phyloP scores from a whole-genome alignment of 1,140 invertebrate genomes.

The Lanistes nyassanus region DNA sequence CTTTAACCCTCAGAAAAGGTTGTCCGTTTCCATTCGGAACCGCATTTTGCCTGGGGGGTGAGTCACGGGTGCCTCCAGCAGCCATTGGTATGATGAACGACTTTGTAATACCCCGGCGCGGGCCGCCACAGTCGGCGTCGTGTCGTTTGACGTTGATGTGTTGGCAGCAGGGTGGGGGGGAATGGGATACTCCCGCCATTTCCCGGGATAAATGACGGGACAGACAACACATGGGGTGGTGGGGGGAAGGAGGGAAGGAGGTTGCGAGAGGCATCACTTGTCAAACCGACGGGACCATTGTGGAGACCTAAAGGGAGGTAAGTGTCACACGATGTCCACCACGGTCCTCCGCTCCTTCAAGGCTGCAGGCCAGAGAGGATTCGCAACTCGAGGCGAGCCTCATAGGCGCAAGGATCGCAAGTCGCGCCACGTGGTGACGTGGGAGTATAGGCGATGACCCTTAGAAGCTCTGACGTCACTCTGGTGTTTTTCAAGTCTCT shows the following conservation, averaged over 20 bases:
- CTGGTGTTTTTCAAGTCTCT: too few species aligned
- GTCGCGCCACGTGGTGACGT: too few species aligned
- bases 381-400: too few species aligned
- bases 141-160: conserved; percentile 26
- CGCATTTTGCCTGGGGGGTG: conserved; percentile 18
- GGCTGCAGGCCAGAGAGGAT: too few species aligned
- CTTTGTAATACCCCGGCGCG: conserved; percentile 10
- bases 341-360: too few species aligned
- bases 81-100: conserved; percentile 20
- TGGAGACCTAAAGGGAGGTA: too few species aligned
- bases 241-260: neutral
- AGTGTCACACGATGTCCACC: too few species aligned
- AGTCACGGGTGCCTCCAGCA: conserved; percentile 7
- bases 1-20: conserved; percentile 25
- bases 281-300: too few species aligned
- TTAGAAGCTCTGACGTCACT: too few species aligned
- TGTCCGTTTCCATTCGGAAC: conserved; percentile 25
- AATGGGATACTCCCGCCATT: neutral
- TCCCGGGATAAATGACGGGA: neutral
- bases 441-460: too few species aligned
- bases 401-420: too few species aligned
- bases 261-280: neutral
- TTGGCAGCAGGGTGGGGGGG: conserved; percentile 5
- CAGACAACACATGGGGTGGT: neutral
- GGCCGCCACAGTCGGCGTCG: neutral